These are phyloP conservation scores for Apocrypta bakeri DNA, from an alignment of 1,140 invertebrate genomes.

Conservation along the genomic window DNA sequence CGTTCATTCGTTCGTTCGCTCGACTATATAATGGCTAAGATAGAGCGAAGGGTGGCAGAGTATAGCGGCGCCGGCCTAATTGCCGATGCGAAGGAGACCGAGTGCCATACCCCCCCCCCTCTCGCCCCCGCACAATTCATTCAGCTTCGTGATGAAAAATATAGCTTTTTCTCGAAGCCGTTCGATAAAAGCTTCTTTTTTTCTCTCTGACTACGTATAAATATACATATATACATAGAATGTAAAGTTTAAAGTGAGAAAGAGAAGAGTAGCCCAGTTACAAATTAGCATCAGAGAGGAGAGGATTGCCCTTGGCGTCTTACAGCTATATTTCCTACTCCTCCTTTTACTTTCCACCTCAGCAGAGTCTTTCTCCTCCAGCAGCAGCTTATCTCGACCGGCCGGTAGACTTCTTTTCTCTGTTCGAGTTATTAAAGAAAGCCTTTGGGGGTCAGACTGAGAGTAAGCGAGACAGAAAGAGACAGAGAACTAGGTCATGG, in stretches of 20 bases:
- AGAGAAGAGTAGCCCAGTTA: conserved; percentile 69
- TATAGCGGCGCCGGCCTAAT: conserved; percentile 70
- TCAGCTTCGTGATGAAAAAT: conserved; percentile 56
- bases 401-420: conserved; percentile 45
- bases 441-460: conserved; percentile 69
- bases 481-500: conserved; percentile 67
- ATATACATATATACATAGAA: neutral
- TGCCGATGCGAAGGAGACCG: conserved; percentile 67
- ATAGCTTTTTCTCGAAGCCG: conserved; percentile 4
- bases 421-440: conserved; percentile 69
- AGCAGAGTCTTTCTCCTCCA: conserved; percentile 46
- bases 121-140: conserved; percentile 62
- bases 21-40: conserved; percentile 62
- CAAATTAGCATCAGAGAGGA: conserved; percentile 71
- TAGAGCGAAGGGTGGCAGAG: conserved; percentile 64
- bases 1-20: conserved; percentile 4
- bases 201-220: too few relatives aligned
- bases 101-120: conserved; percentile 41
- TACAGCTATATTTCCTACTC: conserved; percentile 57
- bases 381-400: conserved; percentile 55
- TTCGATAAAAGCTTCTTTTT: neutral
- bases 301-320: conserved; percentile 70
- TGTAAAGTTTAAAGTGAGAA: conserved; percentile 3
- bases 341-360: conserved; percentile 55
- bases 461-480: neutral